Conservation (phyloP, 2,888 invertebrate species). For the Drosophila mayaguana region DNA sequence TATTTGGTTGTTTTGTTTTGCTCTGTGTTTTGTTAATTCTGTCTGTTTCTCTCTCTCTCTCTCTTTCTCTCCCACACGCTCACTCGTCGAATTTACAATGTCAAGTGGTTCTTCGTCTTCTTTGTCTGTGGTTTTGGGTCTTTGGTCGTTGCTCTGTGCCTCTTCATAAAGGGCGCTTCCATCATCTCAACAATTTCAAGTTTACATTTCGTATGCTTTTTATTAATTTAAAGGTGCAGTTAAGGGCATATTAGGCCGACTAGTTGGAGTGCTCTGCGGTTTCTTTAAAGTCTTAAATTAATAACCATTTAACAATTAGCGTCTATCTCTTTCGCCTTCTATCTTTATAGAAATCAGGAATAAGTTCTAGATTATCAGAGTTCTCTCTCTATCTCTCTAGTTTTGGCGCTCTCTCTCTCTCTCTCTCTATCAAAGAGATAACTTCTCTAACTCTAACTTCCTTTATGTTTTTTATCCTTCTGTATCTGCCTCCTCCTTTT, state of each 20-base stretch:
- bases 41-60: background rate
- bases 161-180: slow-evolving; percentile 30
- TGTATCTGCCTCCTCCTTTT: too few relatives aligned
- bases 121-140: slow-evolving; percentile 7
- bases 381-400: background rate
- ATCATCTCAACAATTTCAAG: slow-evolving; percentile 29
- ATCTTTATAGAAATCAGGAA: background rate
- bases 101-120: slow-evolving; percentile 35
- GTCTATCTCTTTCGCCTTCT: background rate
- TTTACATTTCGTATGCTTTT: slow-evolving; percentile 6
- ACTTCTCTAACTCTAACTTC: too few relatives aligned
- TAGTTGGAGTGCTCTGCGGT: background rate
- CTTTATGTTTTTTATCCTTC: too few relatives aligned
- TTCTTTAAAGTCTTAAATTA: background rate
- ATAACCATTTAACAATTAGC: background rate
- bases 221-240: background rate
- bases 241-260: background rate
- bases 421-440: too few relatives aligned
- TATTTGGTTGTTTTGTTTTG: slow-evolving; percentile 16
- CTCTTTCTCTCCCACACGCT: background rate
- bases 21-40: slow-evolving; percentile 22
- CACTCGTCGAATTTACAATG: slow-evolving; percentile 38
- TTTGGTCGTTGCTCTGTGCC: background rate
- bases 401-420: background rate
- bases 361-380: background rate